A percentile compares a stretch with the other conserved stretches of the same genome.
phyloP scores from a whole-genome alignment of 2,797 vertebrate species.

The Cirrhinus molitorella region DNA sequence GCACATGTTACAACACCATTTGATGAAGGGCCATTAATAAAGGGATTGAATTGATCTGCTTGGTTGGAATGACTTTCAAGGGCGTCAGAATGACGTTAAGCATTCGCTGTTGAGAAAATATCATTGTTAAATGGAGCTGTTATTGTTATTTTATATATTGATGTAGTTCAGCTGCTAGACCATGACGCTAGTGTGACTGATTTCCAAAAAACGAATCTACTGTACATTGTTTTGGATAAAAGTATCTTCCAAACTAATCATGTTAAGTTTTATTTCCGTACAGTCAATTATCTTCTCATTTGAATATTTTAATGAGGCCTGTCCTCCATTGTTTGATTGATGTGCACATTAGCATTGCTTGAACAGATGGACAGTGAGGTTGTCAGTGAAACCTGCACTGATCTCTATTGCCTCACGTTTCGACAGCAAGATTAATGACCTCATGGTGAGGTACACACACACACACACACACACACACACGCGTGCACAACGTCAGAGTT shows the following conservation, averaged over 20 bases:
- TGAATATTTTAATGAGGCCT: conserved; percentile 9
- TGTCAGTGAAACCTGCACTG: conserved; percentile 13
- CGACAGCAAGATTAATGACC: conserved; percentile 30
- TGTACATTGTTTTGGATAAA: background rate
- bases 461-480: conserved; percentile 16
- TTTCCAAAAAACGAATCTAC: background rate
- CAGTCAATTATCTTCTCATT: conserved; percentile 9
- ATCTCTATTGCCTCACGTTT: background rate
- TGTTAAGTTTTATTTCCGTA: background rate
- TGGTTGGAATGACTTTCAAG: background rate
- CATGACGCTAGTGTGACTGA: background rate
- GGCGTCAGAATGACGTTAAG: background rate
- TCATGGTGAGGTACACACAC: background rate
- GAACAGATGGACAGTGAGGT: conserved; percentile 34
- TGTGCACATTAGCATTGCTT: conserved; percentile 5
- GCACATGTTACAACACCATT: background rate
- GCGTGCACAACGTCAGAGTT: background rate
- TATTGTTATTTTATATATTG: background rate
- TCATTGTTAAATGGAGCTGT: background rate
- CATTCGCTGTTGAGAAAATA: background rate
- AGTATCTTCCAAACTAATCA: background rate
- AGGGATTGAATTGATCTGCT: background rate
- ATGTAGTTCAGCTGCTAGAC: background rate
- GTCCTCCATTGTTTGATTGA: background rate
- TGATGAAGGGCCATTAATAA: background rate